Evolutionary conservation across 2,888 invertebrate genomes (phyloP).

Genomic region (Eupelmus urozonus): DNA sequence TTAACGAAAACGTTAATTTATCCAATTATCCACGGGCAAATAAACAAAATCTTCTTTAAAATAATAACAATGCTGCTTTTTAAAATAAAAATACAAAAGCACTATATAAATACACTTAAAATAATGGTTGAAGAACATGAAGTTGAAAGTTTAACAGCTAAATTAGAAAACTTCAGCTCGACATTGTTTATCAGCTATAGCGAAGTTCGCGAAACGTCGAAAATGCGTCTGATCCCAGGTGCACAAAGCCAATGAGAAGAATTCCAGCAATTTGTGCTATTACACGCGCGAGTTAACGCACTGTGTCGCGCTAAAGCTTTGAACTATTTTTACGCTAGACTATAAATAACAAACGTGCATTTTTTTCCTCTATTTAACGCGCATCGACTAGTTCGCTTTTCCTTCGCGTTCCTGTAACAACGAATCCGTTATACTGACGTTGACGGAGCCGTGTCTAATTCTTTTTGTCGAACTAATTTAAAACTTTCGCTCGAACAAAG

Average conservation of each 20-base stretch:
- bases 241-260: not conserved
- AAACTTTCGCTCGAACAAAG: constrained; percentile 6
- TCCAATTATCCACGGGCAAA: not conserved
- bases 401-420: constrained; percentile 2
- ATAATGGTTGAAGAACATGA: not conserved
- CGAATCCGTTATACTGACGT: not conserved
- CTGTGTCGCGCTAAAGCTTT: constrained; percentile 14
- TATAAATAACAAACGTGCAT: constrained; percentile 39
- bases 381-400: constrained; percentile 17
- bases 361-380: constrained; percentile 46
- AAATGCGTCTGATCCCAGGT: no score
- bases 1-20: not conserved
- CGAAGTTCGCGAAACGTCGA: no score
- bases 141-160: not conserved
- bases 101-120: not conserved
- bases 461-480: constrained; percentile 17
- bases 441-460: not conserved
- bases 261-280: constrained; percentile 36
- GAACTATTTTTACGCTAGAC: constrained; percentile 45
- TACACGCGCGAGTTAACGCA: constrained; percentile 4
- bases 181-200: no score
- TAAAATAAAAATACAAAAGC: not conserved
- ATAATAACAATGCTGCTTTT: no score
- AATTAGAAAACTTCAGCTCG: not conserved
- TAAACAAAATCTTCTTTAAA: not conserved